phyloP scores from a whole-genome alignment of 1,140 invertebrate species.

The Odontomachus brunneus region DNA sequence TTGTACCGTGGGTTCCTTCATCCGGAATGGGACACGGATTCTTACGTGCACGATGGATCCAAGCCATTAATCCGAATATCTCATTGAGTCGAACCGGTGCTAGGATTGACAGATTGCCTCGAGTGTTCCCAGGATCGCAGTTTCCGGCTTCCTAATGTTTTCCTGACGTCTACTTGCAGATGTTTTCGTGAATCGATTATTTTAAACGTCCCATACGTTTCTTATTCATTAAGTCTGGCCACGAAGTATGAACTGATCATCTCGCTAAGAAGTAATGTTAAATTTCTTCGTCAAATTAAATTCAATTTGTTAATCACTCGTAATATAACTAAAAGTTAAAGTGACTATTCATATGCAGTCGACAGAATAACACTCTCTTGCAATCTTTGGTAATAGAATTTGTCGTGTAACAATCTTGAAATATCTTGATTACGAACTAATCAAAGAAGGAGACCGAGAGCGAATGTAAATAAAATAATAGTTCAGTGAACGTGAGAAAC shows the following conservation, averaged over 20 bases:
- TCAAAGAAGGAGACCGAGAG: conserved; percentile 35
- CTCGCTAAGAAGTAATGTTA: background rate
- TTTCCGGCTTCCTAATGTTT: conserved; percentile 74
- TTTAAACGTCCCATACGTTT: background rate
- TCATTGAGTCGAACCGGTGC: conserved; percentile 79
- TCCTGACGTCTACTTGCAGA: conserved; percentile 30
- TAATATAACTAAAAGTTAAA: background rate
- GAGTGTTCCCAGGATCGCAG: conserved; percentile 82
- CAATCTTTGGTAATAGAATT: no score
- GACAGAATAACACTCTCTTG: no score
- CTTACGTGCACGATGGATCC: conserved; percentile 74
- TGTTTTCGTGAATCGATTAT: conserved; percentile 34
- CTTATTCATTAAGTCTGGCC: background rate
- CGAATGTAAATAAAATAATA: conserved; percentile 53
- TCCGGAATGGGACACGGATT: conserved; percentile 77
- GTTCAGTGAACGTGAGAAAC: conserved; percentile 78
- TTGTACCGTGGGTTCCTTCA: conserved; percentile 78
- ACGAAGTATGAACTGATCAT: background rate
- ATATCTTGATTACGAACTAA: conserved; percentile 15
- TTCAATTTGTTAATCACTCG: background rate
- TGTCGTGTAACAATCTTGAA: no score
- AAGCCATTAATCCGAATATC: conserved; percentile 85
- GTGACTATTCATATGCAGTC: background rate
- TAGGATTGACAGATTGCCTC: conserved; percentile 84
- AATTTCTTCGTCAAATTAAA: background rate